Evolutionary conservation across 1,140 invertebrate genomes (phyloP).

Genomic region (Zaprionus ghesquierei): DNA sequence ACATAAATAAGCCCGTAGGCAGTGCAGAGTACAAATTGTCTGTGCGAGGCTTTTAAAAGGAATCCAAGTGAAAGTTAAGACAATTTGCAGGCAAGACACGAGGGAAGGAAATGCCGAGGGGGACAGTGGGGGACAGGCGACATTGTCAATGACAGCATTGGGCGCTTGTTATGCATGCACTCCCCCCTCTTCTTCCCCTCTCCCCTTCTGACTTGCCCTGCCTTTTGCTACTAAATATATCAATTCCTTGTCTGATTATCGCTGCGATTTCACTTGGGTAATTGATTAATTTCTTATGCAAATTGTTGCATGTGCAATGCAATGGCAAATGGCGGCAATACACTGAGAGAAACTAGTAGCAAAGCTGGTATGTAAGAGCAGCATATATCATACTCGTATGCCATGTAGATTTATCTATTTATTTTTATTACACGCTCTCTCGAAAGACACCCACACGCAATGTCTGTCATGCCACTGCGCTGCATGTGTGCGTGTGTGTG

Average conservation of each 20-base stretch:
- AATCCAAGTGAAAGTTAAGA: slow-evolving; percentile 44
- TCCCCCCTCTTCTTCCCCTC: not conserved
- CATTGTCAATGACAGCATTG: slow-evolving; percentile 24
- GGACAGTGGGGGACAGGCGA: not conserved
- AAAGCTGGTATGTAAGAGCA: not conserved
- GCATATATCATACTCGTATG: not conserved
- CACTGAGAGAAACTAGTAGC: not conserved
- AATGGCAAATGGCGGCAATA: not conserved
- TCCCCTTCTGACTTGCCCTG: too few species aligned
- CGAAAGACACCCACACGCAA: not conserved
- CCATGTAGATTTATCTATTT: not conserved
- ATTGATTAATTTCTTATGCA: slow-evolving; percentile 32
- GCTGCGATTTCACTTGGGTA: slow-evolving; percentile 20
- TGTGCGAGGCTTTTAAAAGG: slow-evolving; percentile 33
- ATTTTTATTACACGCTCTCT: not conserved
- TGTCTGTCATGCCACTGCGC: not conserved
- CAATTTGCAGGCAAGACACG: slow-evolving; percentile 51
- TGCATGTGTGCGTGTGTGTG: not conserved
- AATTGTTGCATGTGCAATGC: slow-evolving; percentile 15
- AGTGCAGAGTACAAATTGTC: slow-evolving; percentile 44
- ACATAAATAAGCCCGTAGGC: slow-evolving; percentile 5
- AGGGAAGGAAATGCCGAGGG: not conserved
- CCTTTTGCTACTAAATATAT: not conserved
- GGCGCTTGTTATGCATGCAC: not conserved
- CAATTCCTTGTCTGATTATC: slow-evolving; percentile 20